These are phyloP conservation scores for Zaprionus ghesquierei DNA, from an alignment of 1,140 invertebrate genomes.

Conservation along the genomic window DNA sequence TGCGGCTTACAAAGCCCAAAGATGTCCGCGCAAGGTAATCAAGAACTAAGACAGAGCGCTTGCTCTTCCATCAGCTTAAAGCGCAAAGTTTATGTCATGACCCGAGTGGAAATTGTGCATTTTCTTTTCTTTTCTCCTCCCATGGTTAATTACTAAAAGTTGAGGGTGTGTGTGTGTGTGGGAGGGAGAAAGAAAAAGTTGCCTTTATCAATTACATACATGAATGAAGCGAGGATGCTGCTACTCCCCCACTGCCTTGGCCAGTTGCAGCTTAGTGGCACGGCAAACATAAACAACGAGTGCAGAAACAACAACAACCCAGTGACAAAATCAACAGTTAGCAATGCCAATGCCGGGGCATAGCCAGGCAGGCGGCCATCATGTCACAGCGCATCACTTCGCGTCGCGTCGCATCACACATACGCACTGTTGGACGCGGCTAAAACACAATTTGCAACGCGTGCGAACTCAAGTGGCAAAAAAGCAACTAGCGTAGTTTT, in stretches of 20 bases:
- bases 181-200: slow-evolving; percentile 19
- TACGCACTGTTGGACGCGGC: slow-evolving; percentile 31
- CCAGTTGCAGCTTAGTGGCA: slow-evolving; percentile 35
- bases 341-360: background rate
- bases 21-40: too few relatives aligned
- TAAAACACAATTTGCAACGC: slow-evolving; percentile 19
- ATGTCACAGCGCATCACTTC: slow-evolving; percentile 4
- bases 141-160: slow-evolving; percentile 25
- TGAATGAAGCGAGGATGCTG: slow-evolving; percentile 10
- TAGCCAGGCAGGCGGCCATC: background rate
- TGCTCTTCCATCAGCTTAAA: slow-evolving; percentile 18
- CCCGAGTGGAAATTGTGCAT: background rate
- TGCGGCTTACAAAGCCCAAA: slow-evolving; percentile 13
- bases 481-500: background rate
- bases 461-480: background rate
- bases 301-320: slow-evolving; percentile 39
- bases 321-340: slow-evolving; percentile 45
- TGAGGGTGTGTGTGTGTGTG: background rate
- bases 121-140: background rate
- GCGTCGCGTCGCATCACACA: slow-evolving; percentile 34
- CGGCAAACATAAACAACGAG: slow-evolving; percentile 39
- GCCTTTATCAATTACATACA: slow-evolving; percentile 65
- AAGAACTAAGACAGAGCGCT: background rate
- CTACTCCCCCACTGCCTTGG: background rate
- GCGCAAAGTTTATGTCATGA: background rate